Percentiles rank a stretch among this genome's conserved stretches.
These are phyloP conservation scores for Hippoglossus stenolepis DNA, from an alignment of 2,113 vertebrate genomes.

Conservation along the genomic window DNA sequence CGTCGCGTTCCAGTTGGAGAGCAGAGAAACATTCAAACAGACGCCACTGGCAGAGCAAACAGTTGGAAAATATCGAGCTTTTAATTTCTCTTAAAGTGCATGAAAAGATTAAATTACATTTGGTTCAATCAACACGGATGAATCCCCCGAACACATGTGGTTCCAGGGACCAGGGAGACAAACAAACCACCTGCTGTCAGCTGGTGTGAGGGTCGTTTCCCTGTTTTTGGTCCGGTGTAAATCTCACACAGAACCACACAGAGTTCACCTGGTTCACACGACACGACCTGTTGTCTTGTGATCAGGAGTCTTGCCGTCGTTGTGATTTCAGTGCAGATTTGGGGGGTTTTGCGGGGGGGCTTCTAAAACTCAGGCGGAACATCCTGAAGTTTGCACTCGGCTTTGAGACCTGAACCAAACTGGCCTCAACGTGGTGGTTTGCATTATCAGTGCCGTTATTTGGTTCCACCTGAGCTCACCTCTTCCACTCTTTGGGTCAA, in stretches of 20 bases:
- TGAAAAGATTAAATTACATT: neutral
- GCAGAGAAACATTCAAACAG: neutral
- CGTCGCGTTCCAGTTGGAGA: neutral
- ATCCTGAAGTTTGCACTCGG: no score
- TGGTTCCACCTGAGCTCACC: slow-evolving; percentile 19
- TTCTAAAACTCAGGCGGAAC: no score
- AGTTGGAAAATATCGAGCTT: neutral
- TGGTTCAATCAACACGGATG: no score
- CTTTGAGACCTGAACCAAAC: neutral
- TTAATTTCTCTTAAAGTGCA: slow-evolving; percentile 5
- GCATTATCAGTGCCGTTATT: neutral
- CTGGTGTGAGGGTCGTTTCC: neutral
- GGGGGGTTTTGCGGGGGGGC: no score
- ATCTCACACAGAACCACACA: neutral
- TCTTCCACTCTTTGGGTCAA: neutral
- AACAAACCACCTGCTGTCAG: neutral
- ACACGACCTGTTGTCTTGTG: no score
- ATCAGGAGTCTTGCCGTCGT: no score
- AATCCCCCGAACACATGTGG: no score
- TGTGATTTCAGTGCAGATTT: no score
- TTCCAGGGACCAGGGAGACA: no score
- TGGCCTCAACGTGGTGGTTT: neutral
- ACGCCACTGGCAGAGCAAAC: neutral
- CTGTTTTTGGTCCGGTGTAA: neutral
- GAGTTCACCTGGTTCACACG: no score